A percentile compares a stretch with the other conserved stretches of the same genome.
phyloP scores from a whole-genome alignment of 2,797 vertebrate genomes.

The Nyctibius grandis region DNA sequence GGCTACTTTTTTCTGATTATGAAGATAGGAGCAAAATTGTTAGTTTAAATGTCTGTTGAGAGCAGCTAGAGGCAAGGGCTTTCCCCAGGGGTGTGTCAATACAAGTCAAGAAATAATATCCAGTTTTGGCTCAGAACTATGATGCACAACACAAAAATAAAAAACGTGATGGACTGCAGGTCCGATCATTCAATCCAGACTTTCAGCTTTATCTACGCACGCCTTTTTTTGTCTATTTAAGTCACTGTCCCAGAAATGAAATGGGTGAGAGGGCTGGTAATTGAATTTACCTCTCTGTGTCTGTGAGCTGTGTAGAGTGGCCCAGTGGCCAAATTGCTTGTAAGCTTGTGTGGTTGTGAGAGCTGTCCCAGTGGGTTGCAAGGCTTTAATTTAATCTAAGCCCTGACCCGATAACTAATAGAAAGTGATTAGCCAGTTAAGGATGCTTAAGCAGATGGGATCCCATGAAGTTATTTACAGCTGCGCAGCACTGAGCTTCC shows the following conservation, averaged over 20 bases:
- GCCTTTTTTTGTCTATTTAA: neutral
- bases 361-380: neutral
- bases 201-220: neutral
- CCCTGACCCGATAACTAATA: neutral
- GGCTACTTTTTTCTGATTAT: neutral
- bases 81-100: neutral
- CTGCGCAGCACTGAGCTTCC: neutral
- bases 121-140: neutral
- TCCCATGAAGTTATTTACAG: neutral
- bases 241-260: neutral
- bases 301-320: neutral
- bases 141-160: neutral
- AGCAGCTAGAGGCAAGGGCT: neutral
- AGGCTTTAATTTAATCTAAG: slow-evolving; percentile 11
- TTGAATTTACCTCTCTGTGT: neutral
- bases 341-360: neutral
- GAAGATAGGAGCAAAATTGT: neutral
- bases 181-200: neutral
- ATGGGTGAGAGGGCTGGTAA: neutral
- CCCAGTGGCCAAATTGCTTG: neutral
- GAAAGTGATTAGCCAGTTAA: slow-evolving; percentile 26
- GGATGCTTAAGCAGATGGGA: neutral
- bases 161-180: neutral
- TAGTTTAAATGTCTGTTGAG: neutral
- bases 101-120: neutral